phyloP scores from a whole-genome alignment of 2,888 invertebrate species.

The Lepeophtheirus nordmannii region DNA sequence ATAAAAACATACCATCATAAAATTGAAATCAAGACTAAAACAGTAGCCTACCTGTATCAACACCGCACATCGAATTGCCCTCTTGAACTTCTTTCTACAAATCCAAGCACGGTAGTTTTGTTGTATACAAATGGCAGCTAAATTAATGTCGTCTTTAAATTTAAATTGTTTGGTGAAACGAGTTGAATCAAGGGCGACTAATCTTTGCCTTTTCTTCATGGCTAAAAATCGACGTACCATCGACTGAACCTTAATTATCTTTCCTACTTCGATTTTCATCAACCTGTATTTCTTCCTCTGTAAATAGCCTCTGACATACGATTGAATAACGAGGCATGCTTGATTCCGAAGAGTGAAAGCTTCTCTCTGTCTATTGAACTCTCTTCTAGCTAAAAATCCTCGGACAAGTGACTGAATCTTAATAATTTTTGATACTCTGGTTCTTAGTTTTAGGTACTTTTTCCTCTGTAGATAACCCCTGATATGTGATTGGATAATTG shows the following conservation, averaged over 20 bases:
- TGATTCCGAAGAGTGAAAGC: no score
- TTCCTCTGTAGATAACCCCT: constrained; percentile 7
- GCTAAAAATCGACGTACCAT: constrained; percentile 1
- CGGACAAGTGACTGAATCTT: not conserved
- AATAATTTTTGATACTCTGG: not conserved
- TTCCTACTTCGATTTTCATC: no score
- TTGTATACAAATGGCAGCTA: not conserved
- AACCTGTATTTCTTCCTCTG: not conserved
- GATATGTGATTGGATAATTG: not conserved
- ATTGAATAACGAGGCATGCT: not conserved
- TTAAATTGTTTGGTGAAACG: no score
- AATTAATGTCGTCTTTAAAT: not conserved
- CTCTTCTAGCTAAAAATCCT: not conserved
- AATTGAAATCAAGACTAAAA: not conserved
- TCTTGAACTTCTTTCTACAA: not conserved
- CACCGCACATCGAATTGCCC: not conserved
- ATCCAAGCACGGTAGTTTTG: not conserved
- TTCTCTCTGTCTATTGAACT: not conserved
- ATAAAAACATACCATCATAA: not conserved
- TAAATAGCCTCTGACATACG: not conserved
- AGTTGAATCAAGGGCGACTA: no score
- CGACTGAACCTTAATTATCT: constrained; percentile 2
- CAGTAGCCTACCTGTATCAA: not conserved
- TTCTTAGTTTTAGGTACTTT: not conserved
- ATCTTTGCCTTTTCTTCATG: not conserved